Percentiles rank a stretch among this genome's conserved stretches.
These are phyloP conservation scores for Lucinisca nassula DNA, from an alignment of 2,888 invertebrate species.

Conservation along the genomic window DNA sequence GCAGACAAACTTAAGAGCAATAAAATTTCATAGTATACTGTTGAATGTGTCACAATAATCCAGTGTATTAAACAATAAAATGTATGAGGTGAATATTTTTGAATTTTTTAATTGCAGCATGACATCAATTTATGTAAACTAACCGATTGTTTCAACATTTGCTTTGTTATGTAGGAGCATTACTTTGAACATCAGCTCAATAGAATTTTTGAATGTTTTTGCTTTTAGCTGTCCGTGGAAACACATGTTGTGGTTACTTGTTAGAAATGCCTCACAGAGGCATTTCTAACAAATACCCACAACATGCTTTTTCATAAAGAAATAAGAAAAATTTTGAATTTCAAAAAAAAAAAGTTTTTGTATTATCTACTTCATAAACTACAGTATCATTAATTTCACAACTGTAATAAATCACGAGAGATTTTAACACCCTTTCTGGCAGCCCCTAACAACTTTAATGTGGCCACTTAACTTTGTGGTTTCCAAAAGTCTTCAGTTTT, in stretches of 20 bases:
- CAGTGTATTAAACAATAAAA: not conserved
- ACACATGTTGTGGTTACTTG: no score
- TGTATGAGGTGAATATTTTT: not conserved
- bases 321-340: no score
- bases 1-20: not conserved
- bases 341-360: no score
- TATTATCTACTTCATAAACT: no score
- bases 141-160: not conserved
- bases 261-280: no score
- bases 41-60: not conserved
- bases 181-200: no score
- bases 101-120: not conserved
- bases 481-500: not conserved
- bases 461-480: constrained; percentile 4
- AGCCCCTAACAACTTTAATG: not conserved
- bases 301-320: no score
- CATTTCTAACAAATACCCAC: no score
- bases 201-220: no score
- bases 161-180: no score
- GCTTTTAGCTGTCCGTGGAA: no score
- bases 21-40: not conserved
- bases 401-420: not conserved
- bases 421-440: not conserved
- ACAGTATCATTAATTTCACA: not conserved
- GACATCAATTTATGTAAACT: not conserved